Conservation (phyloP, 2,888 invertebrate genomes). For the Acrobasis consociella region DNA sequence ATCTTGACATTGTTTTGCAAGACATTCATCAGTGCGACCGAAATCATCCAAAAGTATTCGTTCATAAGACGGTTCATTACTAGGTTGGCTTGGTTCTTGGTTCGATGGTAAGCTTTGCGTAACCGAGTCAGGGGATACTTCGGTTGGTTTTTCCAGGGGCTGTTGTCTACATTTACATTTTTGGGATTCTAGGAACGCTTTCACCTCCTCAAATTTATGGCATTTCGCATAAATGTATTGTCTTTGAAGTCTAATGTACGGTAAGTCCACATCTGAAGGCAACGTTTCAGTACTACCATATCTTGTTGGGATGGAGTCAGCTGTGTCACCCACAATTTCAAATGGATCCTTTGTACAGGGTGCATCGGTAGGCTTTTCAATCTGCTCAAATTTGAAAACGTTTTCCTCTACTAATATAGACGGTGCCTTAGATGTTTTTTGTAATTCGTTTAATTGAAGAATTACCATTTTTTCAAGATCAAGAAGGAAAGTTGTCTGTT, state of each 20-base stretch:
- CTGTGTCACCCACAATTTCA: slow-evolving; percentile 57
- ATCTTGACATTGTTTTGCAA: slow-evolving; percentile 49
- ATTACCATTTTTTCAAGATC: slow-evolving; percentile 72
- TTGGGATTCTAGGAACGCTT: slow-evolving; percentile 54
- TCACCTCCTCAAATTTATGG: slow-evolving; percentile 62
- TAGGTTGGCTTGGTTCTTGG: neutral
- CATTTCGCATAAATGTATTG: slow-evolving; percentile 71
- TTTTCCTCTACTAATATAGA: slow-evolving; percentile 56
- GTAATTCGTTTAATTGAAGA: slow-evolving; percentile 69
- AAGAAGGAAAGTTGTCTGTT: slow-evolving; percentile 68
- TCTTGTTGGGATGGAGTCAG: slow-evolving; percentile 46
- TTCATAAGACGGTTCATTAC: slow-evolving; percentile 49
- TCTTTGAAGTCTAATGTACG: slow-evolving; percentile 56
- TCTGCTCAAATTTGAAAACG: slow-evolving; percentile 52
- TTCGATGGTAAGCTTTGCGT: neutral
- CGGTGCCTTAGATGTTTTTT: slow-evolving; percentile 43
- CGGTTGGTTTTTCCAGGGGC: slow-evolving; percentile 18
- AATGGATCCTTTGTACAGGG: slow-evolving; percentile 61
- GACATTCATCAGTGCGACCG: slow-evolving; percentile 51
- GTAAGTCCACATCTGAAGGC: slow-evolving; percentile 59
- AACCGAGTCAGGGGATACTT: neutral
- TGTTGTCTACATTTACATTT: slow-evolving; percentile 56
- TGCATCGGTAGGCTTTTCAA: slow-evolving; percentile 28
- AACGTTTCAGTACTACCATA: slow-evolving; percentile 69
- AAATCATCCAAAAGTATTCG: slow-evolving; percentile 53